phyloP scores from a whole-genome alignment of 2,888 invertebrate species.

The Rhaphigaster nebulosa region DNA sequence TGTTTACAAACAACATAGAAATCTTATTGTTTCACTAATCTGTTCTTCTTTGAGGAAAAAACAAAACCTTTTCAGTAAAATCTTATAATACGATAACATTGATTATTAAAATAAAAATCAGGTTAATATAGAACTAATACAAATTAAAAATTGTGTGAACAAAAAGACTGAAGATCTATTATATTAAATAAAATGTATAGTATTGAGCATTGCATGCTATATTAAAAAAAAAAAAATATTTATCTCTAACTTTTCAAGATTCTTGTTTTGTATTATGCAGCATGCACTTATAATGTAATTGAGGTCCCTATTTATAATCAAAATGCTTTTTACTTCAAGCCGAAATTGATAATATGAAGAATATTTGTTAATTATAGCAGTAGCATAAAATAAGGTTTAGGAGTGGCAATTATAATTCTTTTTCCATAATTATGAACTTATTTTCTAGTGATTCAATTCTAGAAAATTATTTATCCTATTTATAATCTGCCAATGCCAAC shows the following conservation, averaged over 20 bases:
- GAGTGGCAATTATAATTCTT: too few relatives aligned
- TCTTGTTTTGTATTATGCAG: not conserved
- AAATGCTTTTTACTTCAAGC: too few relatives aligned
- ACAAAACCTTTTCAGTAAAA: not conserved
- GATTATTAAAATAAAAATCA: too few relatives aligned
- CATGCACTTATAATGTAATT: too few relatives aligned
- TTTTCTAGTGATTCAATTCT: not conserved
- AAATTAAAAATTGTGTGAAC: not conserved
- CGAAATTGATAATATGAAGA: too few relatives aligned
- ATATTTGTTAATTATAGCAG: too few relatives aligned
- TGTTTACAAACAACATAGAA: not conserved
- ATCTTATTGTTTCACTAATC: not conserved
- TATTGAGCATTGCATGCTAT: not conserved
- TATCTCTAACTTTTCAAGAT: not conserved
- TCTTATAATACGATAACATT: too few relatives aligned
- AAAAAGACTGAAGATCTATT: not conserved
- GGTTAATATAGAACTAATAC: too few relatives aligned
- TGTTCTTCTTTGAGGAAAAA: not conserved
- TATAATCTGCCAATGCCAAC: too few relatives aligned
- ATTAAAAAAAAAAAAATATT: not conserved
- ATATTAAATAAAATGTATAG: not conserved
- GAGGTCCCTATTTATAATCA: too few relatives aligned
- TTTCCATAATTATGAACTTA: not conserved
- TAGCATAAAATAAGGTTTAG: too few relatives aligned
- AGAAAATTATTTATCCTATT: too few relatives aligned